Conservation (phyloP, 2,797 vertebrate species). For the Malurus splendens region DNA sequence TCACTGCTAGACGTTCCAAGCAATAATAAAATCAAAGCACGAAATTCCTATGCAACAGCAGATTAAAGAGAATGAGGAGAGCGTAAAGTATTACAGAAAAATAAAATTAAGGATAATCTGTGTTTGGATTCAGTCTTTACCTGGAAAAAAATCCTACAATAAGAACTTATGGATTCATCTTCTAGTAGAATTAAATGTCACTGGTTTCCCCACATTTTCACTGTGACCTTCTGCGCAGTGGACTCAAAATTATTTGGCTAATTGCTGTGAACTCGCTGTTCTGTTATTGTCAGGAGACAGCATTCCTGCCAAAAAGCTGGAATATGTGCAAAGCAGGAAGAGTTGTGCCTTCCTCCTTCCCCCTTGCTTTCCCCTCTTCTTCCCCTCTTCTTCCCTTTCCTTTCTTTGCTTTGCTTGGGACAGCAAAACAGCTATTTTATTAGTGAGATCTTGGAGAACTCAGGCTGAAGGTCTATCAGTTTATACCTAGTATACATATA, state of each 20-base stretch:
- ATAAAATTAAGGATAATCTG: background rate
- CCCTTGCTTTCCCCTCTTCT: background rate
- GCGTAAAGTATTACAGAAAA: background rate
- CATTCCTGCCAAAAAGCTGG: background rate
- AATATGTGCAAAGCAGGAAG: background rate
- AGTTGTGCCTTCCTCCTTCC: background rate
- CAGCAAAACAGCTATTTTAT: background rate
- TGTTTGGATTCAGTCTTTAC: background rate
- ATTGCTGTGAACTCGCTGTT: background rate
- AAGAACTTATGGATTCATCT: background rate
- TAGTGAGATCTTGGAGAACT: background rate
- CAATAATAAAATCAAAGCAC: background rate
- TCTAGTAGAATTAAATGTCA: background rate
- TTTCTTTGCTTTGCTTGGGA: background rate
- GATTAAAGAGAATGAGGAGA: background rate
- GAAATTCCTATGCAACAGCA: background rate
- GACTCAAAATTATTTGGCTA: background rate
- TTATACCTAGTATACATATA: background rate
- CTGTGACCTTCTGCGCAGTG: background rate
- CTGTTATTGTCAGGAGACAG: background rate
- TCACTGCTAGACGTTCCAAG: background rate
- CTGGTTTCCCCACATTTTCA: background rate
- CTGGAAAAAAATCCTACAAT: background rate
- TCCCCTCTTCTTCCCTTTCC: background rate
- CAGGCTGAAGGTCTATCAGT: background rate